Conservation (phyloP, 2,797 vertebrate species). For the Pipistrellus pipistrellus region DNA sequence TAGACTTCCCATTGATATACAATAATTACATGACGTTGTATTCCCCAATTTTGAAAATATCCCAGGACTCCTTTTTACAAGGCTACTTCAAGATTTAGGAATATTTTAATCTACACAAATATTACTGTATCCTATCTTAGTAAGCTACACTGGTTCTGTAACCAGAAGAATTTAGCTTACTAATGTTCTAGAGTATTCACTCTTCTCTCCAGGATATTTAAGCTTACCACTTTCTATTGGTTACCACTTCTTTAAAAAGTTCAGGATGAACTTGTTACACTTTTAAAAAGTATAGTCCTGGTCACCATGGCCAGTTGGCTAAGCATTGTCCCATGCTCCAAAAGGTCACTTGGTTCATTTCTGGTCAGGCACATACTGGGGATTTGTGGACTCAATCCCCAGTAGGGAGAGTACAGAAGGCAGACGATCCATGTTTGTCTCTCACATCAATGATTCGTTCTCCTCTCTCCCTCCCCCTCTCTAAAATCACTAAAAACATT, state of each 20-base stretch:
- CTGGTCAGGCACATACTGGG: not conserved
- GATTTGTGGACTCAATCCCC: not conserved
- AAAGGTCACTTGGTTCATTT: not conserved
- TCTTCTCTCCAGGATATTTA: not conserved
- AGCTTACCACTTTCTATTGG: not conserved
- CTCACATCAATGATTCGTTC: too few species aligned
- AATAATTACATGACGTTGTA: not conserved
- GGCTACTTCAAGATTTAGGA: not conserved
- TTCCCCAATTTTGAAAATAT: not conserved
- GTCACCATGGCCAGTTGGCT: not conserved
- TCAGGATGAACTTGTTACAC: not conserved
- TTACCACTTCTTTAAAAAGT: constrained; percentile 35
- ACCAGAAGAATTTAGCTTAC: not conserved
- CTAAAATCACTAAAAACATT: not conserved
- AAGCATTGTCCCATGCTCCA: not conserved
- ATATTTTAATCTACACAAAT: not conserved
- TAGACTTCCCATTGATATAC: not conserved
- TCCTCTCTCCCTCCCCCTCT: too few species aligned
- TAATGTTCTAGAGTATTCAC: not conserved
- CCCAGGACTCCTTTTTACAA: not conserved
- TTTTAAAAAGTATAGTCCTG: not conserved
- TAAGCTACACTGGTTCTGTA: not conserved
- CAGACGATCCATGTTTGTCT: not conserved
- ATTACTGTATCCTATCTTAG: not conserved
- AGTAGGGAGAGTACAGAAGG: not conserved